Base-by-base conservation (phyloP, 2,888 invertebrate species). In the Pasiphila rectangulata region DNA sequence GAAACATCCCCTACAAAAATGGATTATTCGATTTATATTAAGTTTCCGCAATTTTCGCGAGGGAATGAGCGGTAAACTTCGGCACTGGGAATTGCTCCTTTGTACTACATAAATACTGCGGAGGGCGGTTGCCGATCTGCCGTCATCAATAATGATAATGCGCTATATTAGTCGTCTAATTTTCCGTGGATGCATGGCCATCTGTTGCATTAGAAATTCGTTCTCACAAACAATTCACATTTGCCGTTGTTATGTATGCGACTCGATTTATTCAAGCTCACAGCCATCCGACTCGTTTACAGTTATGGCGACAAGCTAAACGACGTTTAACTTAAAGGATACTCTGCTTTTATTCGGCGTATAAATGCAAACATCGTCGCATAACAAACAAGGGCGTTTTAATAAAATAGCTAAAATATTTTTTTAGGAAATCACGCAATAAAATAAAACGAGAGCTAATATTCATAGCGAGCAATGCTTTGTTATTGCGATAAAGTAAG, bases 11-110 rank as follows among this genome's bases (percentile, higher is more conserved):
- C 83, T 75, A 73, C 75, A 69, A 75, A 72, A 83, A 77, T 80
- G 75, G 79, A 83, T 87, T 85, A 87, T 86, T 77, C 84, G 83
- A 84, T 86, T 87, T 87, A 85, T 86, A 87, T 86, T 86, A 83
- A 81, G 84, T 88, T 87, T 87, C 83, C 86, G 83, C 80, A 80
- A 83, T 83, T 84, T 78, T 82, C 75, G 79, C 80, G 79, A 83
- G 82, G 81, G 85, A 72, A 66, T 67, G 66, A 63, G 68, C 66
- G 64, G 72, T 69, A 77, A 79, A 76, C 78, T 76, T 76, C 81
- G 69, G 73, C 63, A 64, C 72, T 62, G 58, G 66, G 67, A 67
- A 75, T 75, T n/a, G 59, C 68, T 76, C 78, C 71, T 79, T 84
- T 81, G 79, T 82, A 78, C n/a, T n/a, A n/a, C 32, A 21, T 32